A percentile compares a stretch with the other conserved stretches of the same genome.
These are phyloP conservation scores for Phengaris alcon DNA, from an alignment of 2,888 invertebrate genomes.

Conservation along the genomic window DNA sequence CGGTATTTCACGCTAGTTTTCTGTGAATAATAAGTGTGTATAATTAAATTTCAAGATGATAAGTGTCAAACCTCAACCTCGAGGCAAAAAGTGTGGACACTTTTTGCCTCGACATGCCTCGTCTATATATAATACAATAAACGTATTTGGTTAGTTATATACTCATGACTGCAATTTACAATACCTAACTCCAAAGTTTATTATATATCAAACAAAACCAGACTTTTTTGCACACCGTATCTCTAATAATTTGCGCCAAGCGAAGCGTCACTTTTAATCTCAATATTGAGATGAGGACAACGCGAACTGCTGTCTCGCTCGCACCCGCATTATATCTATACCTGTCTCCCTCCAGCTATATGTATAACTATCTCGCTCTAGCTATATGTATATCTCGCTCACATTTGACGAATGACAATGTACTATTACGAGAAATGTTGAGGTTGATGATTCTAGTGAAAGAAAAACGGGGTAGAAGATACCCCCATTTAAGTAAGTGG, in stretches of 20 bases:
- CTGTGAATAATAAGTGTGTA: too few species aligned
- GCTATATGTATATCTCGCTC: background rate
- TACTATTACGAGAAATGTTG: background rate
- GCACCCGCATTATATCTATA: conserved; percentile 38
- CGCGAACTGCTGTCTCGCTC: conserved; percentile 61
- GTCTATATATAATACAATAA: too few species aligned
- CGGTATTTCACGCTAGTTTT: too few species aligned
- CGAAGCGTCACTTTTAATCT: conserved; percentile 77
- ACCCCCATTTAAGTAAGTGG: background rate
- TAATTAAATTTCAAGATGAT: too few species aligned
- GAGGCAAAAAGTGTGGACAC: too few species aligned
- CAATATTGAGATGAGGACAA: conserved; percentile 77
- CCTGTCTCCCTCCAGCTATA: conserved; percentile 38
- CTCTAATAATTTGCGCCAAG: conserved; percentile 73
- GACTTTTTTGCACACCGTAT: conserved; percentile 54
- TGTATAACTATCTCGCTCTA: background rate
- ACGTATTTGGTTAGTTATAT: too few species aligned
- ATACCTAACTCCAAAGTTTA: too few species aligned
- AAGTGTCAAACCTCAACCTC: too few species aligned
- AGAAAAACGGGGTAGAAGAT: background rate
- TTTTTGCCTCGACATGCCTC: too few species aligned
- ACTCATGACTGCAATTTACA: too few species aligned
- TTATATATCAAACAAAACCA: background rate
- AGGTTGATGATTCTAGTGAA: background rate
- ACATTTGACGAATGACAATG: conserved; percentile 35